Conservation (phyloP, 2,113 vertebrate species). For the Perca schrenkii region DNA sequence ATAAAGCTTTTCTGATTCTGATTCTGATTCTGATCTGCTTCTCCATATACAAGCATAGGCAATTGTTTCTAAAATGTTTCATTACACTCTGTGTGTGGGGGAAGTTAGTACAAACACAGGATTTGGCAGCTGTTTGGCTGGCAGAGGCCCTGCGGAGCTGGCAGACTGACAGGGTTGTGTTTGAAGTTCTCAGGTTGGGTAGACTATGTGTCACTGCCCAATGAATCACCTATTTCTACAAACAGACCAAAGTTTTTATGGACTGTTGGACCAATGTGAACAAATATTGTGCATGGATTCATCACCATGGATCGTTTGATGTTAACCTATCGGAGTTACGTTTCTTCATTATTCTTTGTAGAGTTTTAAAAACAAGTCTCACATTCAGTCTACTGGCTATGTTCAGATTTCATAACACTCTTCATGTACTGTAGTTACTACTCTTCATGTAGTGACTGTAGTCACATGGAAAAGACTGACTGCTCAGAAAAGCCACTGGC, state of each 20-base stretch:
- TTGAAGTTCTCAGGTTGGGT: not conserved
- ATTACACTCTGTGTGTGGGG: too few relatives aligned
- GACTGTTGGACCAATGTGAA: not conserved
- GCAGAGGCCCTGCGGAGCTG: not conserved
- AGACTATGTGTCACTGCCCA: conserved; percentile 5
- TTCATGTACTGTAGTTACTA: not conserved
- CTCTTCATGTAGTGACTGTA: not conserved
- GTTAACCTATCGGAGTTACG: not conserved
- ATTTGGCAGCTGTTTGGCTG: too few relatives aligned
- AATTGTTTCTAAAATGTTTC: too few relatives aligned
- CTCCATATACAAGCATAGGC: too few relatives aligned
- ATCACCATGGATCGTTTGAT: not conserved
- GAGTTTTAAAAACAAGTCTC: not conserved
- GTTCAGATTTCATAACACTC: too few relatives aligned
- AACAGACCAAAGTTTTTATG: not conserved
- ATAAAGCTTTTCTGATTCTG: too few relatives aligned
- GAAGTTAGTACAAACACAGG: too few relatives aligned
- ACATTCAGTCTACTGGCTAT: not conserved
- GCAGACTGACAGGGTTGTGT: conserved; percentile 9
- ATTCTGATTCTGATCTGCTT: too few relatives aligned
- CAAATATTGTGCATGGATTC: not conserved
- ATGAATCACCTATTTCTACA: not conserved
- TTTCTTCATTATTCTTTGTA: not conserved
- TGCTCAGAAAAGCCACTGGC: not conserved
- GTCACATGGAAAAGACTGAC: not conserved